Base-by-base conservation (phyloP, 2,888 invertebrate genomes). In the Epistrophe eligans region DNA sequence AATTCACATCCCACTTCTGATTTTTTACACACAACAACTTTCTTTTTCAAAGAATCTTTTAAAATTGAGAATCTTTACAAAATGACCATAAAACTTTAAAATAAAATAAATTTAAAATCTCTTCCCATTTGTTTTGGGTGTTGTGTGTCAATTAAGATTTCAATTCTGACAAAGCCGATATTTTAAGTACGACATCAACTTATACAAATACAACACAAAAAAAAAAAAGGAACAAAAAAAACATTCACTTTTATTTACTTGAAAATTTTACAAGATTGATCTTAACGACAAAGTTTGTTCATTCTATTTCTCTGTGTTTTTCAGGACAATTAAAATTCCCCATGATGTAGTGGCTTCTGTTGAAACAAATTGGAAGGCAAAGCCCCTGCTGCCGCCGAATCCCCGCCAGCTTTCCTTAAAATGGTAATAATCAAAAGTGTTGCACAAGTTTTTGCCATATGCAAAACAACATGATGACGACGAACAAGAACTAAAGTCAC, bases 361-460 rank as follows among this genome's bases (percentile, higher is more conserved):
- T 67, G 43, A 24, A 64, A 70, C 79, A 84, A 84, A 84, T 74
- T 79, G 52, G 19, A 64, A 40, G n/a, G 45, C 40, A 17, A 13
- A 24, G 40, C 24, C 8, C 43, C 15, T 15, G 43, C 40, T 10
- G 11, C 0, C 52, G 3, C 6, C 19, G 11, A 9, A 2, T 2
- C 24, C 0, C 24, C 8, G 7, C 15, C 52, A 15, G 13, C 24
- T 55, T 43, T 19, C 57, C 62, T 40, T 17, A 64, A 82, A 67
- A 73, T 45, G 77, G 40, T 45, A 80, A 80, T 84, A 81, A 84
- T 84, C 84, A 81, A 81, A 73, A 77, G 80, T 81, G 84, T 84
- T 84, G 84, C 73, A 60, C 71, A 80, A 80, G 81, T 81, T 81
- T 35, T 77, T 55, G 72, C 84, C 84, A 84, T 84, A 84, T 80